Evolutionary conservation across 1,140 invertebrate species (phyloP), one percentile per base, ranked within the genome.

Genomic region (Mercenaria mercenaria): DNA sequence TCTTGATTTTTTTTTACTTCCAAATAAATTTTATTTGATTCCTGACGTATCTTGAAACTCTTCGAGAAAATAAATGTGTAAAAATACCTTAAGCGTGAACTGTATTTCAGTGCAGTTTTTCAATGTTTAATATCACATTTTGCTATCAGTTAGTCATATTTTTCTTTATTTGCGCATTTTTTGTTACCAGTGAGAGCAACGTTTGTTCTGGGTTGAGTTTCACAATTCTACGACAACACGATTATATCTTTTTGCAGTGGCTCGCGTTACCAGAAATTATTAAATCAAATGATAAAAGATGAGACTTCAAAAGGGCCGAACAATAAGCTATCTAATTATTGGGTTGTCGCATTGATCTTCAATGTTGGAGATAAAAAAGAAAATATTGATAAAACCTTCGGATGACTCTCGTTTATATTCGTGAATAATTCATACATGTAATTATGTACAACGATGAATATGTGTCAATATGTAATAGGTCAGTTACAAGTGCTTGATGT

Each of bases 241-340:
- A 76, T 76, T 43, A 76, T n/a, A 76, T 76, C 72, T 76, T 47
- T n/a, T 76, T n/a, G 47, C 72, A 43, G 72, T 47, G 37, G 26
- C 39, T 76, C 41, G 37, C 8, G 39, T 76, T 76, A 69, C 81
- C 59, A 67, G 81, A 84, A 84, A 43, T 69, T 37, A 84, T 84
- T 84, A 67, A 84, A 67, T 69, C 39, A 67, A 67, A 59, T 67
- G 39, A 47, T 67, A 67, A 43, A 69, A 50, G 41, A 67, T 67
- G 81, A 39, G 64, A 84, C 81, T 69, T 84, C 81, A 84, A 84
- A 84, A 61, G 81, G 41, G 23, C 41, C 59, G n/a, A 61, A 69
- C 64, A 41, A 69, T 84, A 37, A 67, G n/a, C 8, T 47, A 47
- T 84, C 59, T 84, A 69, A 69, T 69, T 69, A 76, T 64, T 64